Evolutionary conservation across 2,888 invertebrate genomes (phyloP).

Genomic region (Lasioglossum pauxillum): DNA sequence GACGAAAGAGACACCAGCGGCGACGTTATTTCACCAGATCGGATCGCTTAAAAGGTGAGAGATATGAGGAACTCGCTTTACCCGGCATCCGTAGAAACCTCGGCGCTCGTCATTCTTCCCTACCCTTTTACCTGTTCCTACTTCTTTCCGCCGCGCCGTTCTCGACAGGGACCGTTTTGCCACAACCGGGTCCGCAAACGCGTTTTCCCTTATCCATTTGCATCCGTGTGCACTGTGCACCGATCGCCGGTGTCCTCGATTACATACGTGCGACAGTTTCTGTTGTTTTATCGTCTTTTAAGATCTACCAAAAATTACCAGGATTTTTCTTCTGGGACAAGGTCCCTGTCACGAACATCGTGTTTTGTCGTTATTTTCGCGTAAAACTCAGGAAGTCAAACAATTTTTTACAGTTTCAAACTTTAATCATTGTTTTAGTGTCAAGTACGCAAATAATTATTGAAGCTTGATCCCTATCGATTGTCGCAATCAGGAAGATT

Average conservation of each 20-base stretch:
- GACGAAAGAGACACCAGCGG: conserved; percentile 55
- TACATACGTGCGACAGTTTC: background rate
- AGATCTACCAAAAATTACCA: background rate
- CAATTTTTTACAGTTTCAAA: background rate
- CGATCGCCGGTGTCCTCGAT: background rate
- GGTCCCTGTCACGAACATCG: too few relatives aligned
- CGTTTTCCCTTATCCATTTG: conserved; percentile 28
- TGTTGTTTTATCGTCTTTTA: background rate
- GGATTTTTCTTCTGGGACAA: too few relatives aligned
- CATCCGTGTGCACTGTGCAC: conserved; percentile 4
- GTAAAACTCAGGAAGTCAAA: background rate
- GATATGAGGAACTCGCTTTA: conserved; percentile 81
- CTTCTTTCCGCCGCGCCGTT: conserved; percentile 25
- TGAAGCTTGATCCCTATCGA: too few relatives aligned
- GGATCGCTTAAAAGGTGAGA: conserved; percentile 78
- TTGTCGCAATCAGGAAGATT: too few relatives aligned
- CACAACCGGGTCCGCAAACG: conserved; percentile 22
- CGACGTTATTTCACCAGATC: conserved; percentile 77
- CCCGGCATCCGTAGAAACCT: conserved; percentile 62
- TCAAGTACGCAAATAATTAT: background rate
- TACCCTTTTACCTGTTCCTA: conserved; percentile 40
- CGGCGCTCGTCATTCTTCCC: conserved; percentile 63
- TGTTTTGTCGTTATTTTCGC: too few relatives aligned
- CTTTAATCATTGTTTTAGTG: background rate
- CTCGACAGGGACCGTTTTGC: conserved; percentile 14